phyloP scores from a whole-genome alignment of 1,140 invertebrate genomes.

The Aphaenogaster floridana region DNA sequence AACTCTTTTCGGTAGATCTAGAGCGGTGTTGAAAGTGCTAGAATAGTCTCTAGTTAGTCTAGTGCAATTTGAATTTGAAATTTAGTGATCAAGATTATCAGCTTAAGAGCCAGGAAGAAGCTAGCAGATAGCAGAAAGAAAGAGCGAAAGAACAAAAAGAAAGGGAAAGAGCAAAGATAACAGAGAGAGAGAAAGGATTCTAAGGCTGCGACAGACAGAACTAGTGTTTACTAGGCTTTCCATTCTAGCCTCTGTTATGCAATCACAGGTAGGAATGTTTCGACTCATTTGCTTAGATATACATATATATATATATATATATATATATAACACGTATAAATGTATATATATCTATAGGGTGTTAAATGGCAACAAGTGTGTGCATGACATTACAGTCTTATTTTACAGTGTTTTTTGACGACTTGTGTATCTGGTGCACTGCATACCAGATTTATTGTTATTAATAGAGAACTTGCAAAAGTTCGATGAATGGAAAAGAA shows the following conservation, averaged over 20 bases:
- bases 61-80: conserved; percentile 52
- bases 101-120: conserved; percentile 74
- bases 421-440: conserved; percentile 38
- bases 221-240: conserved; percentile 81
- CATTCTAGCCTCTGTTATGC: conserved; percentile 77
- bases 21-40: conserved; percentile 29
- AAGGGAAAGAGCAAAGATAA: conserved; percentile 76
- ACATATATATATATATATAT: conserved; percentile 57
- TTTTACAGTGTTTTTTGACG: conserved; percentile 48
- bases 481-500: conserved; percentile 25
- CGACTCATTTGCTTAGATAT: conserved; percentile 79
- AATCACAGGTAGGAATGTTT: conserved; percentile 83
- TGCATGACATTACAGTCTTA: conserved; percentile 60
- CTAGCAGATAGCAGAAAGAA: conserved; percentile 82
- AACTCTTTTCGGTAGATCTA: conserved; percentile 25
- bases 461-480: conserved; percentile 26
- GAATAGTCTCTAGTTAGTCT: conserved; percentile 72
- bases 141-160: conserved; percentile 63
- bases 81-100: conserved; percentile 75
- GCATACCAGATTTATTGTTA: conserved; percentile 28
- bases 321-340: conserved; percentile 24
- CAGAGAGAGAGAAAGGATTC: conserved; percentile 71
- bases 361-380: conserved; percentile 56
- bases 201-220: conserved; percentile 79
- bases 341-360: conserved; percentile 45